Conservation (phyloP, 2,113 vertebrate genomes). For the Eidolon helvum region DNA sequence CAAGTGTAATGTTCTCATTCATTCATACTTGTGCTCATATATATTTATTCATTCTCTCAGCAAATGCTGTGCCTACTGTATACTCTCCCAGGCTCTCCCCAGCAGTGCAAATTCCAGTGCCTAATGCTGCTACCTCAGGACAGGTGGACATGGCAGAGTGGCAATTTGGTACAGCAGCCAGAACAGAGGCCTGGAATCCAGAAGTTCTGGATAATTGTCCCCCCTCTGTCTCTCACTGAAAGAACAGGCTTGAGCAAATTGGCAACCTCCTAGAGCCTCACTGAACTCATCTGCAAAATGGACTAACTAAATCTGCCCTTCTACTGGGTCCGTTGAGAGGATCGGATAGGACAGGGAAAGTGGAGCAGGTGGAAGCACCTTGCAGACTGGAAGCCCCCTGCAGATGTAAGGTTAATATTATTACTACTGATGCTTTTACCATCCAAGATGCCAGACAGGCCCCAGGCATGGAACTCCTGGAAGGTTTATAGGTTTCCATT, state of each 20-base stretch:
- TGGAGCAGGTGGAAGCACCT: too few species aligned
- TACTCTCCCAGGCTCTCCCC: neutral
- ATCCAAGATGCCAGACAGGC: neutral
- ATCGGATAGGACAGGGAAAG: neutral
- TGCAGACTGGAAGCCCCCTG: neutral
- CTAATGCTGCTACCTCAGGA: neutral
- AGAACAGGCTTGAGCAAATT: neutral
- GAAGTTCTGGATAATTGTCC: neutral
- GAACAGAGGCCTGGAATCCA: neutral
- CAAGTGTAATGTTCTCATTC: neutral
- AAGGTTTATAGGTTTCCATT: slow-evolving; percentile 12
- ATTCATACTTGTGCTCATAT: neutral
- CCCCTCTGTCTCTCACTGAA: neutral
- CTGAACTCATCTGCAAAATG: neutral
- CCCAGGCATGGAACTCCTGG: neutral
- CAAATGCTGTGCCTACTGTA: neutral
- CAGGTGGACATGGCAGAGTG: neutral
- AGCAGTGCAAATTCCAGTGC: neutral
- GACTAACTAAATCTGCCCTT: neutral
- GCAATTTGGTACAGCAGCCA: neutral
- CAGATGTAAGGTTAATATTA: neutral
- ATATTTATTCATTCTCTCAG: neutral
- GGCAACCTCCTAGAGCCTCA: neutral
- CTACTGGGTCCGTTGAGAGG: neutral
- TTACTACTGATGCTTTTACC: neutral